Evolutionary conservation across 1,140 invertebrate species (phyloP).

Genomic region (Dufourea novaeangliae): DNA sequence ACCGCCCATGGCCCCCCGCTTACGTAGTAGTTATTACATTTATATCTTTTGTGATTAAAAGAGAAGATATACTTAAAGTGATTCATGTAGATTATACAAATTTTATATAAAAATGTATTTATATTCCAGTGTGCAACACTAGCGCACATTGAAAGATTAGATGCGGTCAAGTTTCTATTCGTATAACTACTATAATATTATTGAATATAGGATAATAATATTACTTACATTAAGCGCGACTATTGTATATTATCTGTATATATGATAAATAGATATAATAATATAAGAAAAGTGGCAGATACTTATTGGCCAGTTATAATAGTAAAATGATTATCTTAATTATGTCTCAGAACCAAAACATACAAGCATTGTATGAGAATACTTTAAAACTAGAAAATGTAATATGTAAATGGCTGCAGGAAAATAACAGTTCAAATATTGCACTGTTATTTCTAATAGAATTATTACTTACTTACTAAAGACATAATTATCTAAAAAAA

Average conservation of each 20-base stretch:
- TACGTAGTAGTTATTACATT: slow-evolving; percentile 71
- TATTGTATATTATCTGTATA: slow-evolving; percentile 77
- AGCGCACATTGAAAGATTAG: slow-evolving; percentile 68
- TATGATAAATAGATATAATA: slow-evolving; percentile 75
- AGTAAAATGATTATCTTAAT: slow-evolving; percentile 73
- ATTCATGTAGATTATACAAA: slow-evolving; percentile 77
- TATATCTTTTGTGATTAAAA: slow-evolving; percentile 76
- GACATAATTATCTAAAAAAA: slow-evolving; percentile 70
- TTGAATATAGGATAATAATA: slow-evolving; percentile 73
- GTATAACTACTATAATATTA: slow-evolving; percentile 71
- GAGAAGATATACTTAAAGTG: slow-evolving; percentile 74
- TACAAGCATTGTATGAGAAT: slow-evolving; percentile 66
- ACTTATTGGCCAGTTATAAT: slow-evolving; percentile 78
- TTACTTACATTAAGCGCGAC: slow-evolving; percentile 69
- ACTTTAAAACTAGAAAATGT: slow-evolving; percentile 65
- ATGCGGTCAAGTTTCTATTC: slow-evolving; percentile 76
- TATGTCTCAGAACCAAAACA: slow-evolving; percentile 76
- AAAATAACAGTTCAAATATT: slow-evolving; percentile 55
- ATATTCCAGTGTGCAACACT: slow-evolving; percentile 70
- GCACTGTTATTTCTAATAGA: slow-evolving; percentile 67
- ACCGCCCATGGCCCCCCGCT: slow-evolving; percentile 68
- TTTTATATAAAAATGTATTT: slow-evolving; percentile 76
- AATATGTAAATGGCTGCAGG: slow-evolving; percentile 59
- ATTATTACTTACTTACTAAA: slow-evolving; percentile 72
- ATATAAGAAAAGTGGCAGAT: slow-evolving; percentile 77